Conservation (phyloP, 92 coral and sea anemone genomes). For the Epizoanthus scotinus region DNA sequence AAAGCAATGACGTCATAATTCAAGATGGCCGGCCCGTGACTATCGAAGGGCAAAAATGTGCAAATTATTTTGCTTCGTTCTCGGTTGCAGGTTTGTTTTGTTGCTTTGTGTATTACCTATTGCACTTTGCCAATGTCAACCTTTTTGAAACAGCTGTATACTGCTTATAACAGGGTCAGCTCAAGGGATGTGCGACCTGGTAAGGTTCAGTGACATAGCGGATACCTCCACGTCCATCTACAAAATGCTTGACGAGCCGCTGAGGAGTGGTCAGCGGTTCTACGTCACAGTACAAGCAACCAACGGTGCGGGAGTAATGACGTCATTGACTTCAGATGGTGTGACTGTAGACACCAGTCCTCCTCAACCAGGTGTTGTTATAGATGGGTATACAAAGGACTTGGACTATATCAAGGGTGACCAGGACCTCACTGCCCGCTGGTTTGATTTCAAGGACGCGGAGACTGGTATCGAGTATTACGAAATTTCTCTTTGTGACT, state of each 20-base stretch:
- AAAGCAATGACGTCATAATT: no score
- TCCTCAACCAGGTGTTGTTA: slow-evolving; percentile 71
- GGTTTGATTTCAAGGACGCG: slow-evolving; percentile 76
- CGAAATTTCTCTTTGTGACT: slow-evolving; percentile 81
- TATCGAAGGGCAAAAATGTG: no score
- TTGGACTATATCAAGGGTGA: slow-evolving; percentile 68
- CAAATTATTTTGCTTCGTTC: no score
- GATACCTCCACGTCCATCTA: slow-evolving; percentile 52
- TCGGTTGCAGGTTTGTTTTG: no score
- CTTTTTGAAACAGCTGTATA: background rate
- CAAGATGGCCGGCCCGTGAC: no score
- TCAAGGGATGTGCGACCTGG: slow-evolving; percentile 70
- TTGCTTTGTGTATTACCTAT: no score
- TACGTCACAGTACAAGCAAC: slow-evolving; percentile 79
- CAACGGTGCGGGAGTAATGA: slow-evolving; percentile 83
- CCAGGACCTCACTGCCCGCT: slow-evolving; percentile 63
- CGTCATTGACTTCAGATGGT: slow-evolving; percentile 81
- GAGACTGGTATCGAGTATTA: slow-evolving; percentile 80
- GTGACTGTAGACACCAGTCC: slow-evolving; percentile 84
- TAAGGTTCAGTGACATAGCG: slow-evolving; percentile 31
- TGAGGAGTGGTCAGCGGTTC: slow-evolving; percentile 69
- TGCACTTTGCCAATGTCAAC: no score
- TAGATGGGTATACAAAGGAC: slow-evolving; percentile 66
- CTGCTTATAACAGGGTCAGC: slow-evolving; percentile 8
- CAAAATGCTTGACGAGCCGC: slow-evolving; percentile 48